A percentile compares a stretch with the other conserved stretches of the same genome.
phyloP scores from a whole-genome alignment of 2,113 vertebrate species.

The Jaculus jaculus region DNA sequence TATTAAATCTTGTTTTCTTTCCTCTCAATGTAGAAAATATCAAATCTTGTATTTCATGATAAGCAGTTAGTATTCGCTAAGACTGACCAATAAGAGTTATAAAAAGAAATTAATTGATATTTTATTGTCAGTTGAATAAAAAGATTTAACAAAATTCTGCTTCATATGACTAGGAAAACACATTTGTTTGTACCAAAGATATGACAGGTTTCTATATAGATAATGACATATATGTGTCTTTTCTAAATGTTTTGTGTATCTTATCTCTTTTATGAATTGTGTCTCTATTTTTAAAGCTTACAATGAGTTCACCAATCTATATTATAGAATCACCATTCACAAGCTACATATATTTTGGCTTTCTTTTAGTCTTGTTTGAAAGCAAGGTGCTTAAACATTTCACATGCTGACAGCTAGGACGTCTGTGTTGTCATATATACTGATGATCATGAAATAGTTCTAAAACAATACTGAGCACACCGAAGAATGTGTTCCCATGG shows the following conservation, averaged over 20 bases:
- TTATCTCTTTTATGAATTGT: neutral
- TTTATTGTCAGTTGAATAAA: neutral
- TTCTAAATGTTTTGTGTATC: too few relatives aligned
- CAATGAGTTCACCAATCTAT: neutral
- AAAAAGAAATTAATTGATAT: neutral
- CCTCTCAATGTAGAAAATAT: neutral
- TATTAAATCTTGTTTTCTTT: neutral
- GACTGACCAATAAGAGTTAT: neutral
- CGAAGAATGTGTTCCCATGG: neutral
- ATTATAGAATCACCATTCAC: neutral
- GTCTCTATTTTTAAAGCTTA: neutral
- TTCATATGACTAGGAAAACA: neutral
- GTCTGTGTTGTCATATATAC: neutral
- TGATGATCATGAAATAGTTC: neutral
- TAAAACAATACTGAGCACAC: slow-evolving; percentile 18
- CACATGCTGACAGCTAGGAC: neutral
- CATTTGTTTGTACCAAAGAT: neutral
- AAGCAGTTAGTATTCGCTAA: neutral
- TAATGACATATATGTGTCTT: neutral
- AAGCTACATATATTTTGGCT: neutral
- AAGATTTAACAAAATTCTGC: neutral
- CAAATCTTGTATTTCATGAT: neutral
- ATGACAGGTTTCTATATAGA: neutral
- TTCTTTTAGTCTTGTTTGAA: neutral
- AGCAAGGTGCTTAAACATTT: neutral